Base-by-base conservation (phyloP, 2,888 invertebrate genomes). In the Panzeria rudis region DNA sequence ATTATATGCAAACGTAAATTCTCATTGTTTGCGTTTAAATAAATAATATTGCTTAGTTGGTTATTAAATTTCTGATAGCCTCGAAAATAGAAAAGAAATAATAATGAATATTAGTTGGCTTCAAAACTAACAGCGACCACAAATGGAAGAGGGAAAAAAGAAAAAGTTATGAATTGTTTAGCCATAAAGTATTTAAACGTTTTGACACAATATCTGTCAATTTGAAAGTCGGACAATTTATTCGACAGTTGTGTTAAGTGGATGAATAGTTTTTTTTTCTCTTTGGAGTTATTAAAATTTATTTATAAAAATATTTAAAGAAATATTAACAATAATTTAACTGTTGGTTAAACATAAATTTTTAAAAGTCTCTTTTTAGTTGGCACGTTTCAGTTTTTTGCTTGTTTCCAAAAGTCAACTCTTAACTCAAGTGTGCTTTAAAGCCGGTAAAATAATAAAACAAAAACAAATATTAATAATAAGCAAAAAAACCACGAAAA, bases 291-390 rank as follows among this genome's bases (percentile, higher is more conserved):
- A 38, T 52, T 52, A 68, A 52, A 20, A 35, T 52, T 20, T 35
- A 15, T 68, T 23, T 35, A 9, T 69, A 17, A 29, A 61, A 59
- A 44, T 20, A 59, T 47, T 44, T 25, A 29, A 54, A 32, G 35
- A 66, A 66, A 47, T 71, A 69, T 75, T 64, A 80, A 75, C 61
- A 75, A 75, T 54, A 73, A 80, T 80, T 81, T 81, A 84, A 79
- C 47, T 23, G 75, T 80, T 79, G 47, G 38, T 75, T 80, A 41
- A 81, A 76, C 52, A 81, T 29, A 29, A 25, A 59, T 20, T 81
- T 78, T 66, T 0, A 50, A 38, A 50, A 82, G 35, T 29, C 8
- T 64, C 8, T 71, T 29, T 83, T 64, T 64, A 32, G 25, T 71
- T 77, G 64, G 64, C 76, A 77, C 76, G 76, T 82, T 76, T 82